These are phyloP conservation scores for Hippolais icterina DNA, from an alignment of 2,113 vertebrate species.

Conservation along the genomic window DNA sequence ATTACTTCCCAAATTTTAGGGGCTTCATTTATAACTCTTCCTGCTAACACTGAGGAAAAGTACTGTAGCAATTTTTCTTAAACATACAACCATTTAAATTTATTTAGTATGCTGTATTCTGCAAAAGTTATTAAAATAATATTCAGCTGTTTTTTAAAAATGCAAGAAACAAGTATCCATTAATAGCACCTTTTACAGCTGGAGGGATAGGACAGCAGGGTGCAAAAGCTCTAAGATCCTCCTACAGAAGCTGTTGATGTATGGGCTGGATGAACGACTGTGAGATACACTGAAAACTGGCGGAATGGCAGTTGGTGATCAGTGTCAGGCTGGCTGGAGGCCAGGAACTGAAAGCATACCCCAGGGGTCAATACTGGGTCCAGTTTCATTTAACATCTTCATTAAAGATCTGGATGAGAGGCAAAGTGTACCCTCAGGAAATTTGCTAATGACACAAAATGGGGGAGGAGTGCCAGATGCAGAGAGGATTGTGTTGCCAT, in stretches of 20 bases:
- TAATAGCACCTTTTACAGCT: not conserved
- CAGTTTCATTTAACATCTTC: not conserved
- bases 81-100: not conserved
- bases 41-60: not conserved
- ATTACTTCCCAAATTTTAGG: not conserved
- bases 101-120: not conserved
- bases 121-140: not conserved
- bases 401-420: not conserved
- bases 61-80: not conserved
- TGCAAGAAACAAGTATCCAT: not conserved
- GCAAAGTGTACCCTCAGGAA: not conserved
- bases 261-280: not conserved
- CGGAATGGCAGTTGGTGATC: not conserved
- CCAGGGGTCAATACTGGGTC: not conserved
- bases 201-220: not conserved
- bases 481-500: not conserved
- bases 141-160: not conserved
- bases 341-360: not conserved
- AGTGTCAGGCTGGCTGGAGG: not conserved
- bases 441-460: not conserved
- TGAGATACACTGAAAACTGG: not conserved
- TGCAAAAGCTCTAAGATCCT: not conserved
- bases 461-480: not conserved
- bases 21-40: not conserved
- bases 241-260: not conserved